phyloP scores from a whole-genome alignment of 2,113 vertebrate genomes.

The Aleadryas rufinucha region DNA sequence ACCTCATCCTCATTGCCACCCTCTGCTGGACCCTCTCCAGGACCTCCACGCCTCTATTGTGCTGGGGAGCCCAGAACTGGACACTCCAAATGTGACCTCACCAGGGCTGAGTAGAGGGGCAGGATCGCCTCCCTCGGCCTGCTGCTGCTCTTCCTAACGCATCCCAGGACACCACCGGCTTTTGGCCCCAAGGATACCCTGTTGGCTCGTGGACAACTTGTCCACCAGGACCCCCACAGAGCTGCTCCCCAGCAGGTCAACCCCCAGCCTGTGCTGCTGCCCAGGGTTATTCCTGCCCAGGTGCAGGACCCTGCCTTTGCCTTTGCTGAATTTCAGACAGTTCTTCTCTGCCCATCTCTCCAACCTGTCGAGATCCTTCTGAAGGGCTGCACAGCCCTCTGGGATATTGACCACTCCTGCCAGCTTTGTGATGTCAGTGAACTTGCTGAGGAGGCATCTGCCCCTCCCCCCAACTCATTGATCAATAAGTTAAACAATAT shows the following conservation, averaged over 20 bases:
- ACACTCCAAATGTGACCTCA: not conserved
- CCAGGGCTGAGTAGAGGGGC: not conserved
- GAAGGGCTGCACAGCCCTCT: not conserved
- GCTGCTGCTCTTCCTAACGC: not conserved
- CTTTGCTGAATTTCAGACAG: not conserved
- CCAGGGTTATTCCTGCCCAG: too few relatives aligned
- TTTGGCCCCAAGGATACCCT: not conserved
- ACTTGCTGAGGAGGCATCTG: not conserved
- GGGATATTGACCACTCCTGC: not conserved
- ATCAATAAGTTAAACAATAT: not conserved
- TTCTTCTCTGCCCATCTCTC: not conserved
- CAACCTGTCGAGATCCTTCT: accelerated
- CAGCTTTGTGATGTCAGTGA: not conserved
- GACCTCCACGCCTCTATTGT: not conserved
- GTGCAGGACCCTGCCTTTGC: too few relatives aligned
- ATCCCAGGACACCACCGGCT: not conserved
- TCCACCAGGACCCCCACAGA: not conserved
- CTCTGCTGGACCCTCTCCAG: not conserved
- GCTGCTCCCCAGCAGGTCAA: not conserved
- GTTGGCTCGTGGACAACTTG: not conserved
- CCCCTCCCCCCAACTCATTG: not conserved
- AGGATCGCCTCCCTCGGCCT: not conserved
- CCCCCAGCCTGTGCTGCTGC: not conserved
- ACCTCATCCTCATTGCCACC: not conserved
- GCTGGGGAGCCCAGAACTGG: not conserved